phyloP scores from a whole-genome alignment of 1,140 invertebrate genomes.

The Drosophila kepulauana region DNA sequence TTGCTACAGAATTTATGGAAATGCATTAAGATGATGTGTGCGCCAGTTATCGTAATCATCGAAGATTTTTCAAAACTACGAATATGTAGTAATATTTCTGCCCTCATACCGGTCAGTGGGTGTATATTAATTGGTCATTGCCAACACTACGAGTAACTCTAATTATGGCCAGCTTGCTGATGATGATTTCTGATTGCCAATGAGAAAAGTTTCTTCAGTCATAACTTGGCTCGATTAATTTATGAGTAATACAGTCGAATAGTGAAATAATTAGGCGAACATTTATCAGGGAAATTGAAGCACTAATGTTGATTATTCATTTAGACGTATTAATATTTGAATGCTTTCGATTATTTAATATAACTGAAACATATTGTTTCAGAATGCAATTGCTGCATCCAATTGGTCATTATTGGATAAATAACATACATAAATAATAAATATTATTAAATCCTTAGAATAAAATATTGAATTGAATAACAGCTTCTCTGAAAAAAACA shows the following conservation, averaged over 20 bases:
- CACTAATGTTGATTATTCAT: neutral
- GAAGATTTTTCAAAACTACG: slow-evolving; percentile 3
- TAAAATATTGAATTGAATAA: too few species aligned
- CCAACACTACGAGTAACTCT: neutral
- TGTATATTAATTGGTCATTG: slow-evolving; percentile 10
- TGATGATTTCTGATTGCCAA: slow-evolving; percentile 13
- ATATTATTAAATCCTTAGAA: too few species aligned
- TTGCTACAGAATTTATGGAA: slow-evolving; percentile 76
- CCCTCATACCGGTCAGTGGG: slow-evolving; percentile 10
- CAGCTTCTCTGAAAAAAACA: too few species aligned
- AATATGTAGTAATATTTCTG: slow-evolving; percentile 26
- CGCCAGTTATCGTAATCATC: slow-evolving; percentile 15
- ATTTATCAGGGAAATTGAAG: neutral
- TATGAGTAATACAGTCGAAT: slow-evolving; percentile 1
- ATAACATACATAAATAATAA: too few species aligned
- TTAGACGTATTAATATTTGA: neutral
- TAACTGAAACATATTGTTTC: neutral
- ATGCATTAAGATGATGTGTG: slow-evolving; percentile 70
- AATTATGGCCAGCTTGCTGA: neutral
- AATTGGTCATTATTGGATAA: too few species aligned
- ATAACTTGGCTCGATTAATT: neutral
- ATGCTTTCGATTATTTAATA: neutral
- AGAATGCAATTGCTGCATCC: too few species aligned
- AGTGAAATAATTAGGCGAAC: neutral
- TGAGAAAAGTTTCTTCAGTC: neutral